Evolutionary conservation across 2,888 invertebrate genomes (phyloP).

Genomic region (Drosophila eohydei): DNA sequence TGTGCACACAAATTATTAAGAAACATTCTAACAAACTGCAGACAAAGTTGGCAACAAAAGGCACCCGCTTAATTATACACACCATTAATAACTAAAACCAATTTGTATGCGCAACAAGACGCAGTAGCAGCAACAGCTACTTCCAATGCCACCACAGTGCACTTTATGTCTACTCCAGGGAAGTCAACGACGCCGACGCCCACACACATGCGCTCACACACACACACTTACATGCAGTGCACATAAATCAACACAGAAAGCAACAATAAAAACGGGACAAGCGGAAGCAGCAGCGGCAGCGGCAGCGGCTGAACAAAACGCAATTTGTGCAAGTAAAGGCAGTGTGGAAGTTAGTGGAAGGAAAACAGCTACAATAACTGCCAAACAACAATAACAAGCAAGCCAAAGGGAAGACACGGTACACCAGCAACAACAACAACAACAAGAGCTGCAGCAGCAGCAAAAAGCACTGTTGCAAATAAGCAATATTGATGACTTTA

Average conservation of each 20-base stretch:
- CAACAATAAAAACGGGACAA: constrained; percentile 54
- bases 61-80: constrained; percentile 75
- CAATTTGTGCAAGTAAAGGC: constrained; percentile 67
- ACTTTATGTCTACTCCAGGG: constrained; percentile 47
- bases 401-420: background rate
- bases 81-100: constrained; percentile 79
- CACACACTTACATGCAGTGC: constrained; percentile 41
- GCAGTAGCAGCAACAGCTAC: constrained; percentile 17
- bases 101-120: constrained; percentile 73
- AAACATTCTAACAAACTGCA: constrained; percentile 77
- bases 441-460: background rate
- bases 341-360: constrained; percentile 20
- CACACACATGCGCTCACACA: constrained; percentile 14
- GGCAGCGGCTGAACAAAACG: constrained; percentile 61
- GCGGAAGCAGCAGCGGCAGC: constrained; percentile 42
- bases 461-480: constrained; percentile 66
- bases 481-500: constrained; percentile 78
- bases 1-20: constrained; percentile 75
- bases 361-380: constrained; percentile 53
- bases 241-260: constrained; percentile 75
- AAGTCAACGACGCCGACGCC: constrained; percentile 34
- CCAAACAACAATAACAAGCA: constrained; percentile 45
- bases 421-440: constrained; percentile 4
- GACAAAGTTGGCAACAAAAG: constrained; percentile 78
- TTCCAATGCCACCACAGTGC: constrained; percentile 32